phyloP scores from a whole-genome alignment of 2,797 vertebrate genomes.

The Euphonia xanthogaster region DNA sequence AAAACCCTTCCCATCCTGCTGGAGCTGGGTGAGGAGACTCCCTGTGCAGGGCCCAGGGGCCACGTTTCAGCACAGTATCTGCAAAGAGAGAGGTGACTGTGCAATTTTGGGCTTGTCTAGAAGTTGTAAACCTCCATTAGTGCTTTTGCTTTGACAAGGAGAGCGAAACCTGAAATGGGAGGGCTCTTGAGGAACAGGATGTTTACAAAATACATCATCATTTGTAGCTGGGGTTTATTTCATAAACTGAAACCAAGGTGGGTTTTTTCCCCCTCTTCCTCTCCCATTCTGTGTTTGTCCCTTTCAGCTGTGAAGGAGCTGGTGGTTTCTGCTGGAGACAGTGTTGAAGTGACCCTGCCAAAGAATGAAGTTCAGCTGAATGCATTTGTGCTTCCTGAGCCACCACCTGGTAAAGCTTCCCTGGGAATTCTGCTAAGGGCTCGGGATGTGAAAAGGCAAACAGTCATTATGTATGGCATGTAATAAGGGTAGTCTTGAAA shows the following conservation, averaged over 20 bases:
- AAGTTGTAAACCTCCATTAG: background rate
- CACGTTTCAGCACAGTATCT: background rate
- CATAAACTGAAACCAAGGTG: background rate
- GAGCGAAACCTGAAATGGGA: background rate
- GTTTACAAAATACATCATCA: background rate
- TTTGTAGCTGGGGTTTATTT: background rate
- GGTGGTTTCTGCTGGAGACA: constrained; percentile 93
- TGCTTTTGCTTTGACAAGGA: background rate
- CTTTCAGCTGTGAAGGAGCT: constrained; percentile 81
- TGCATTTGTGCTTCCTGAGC: constrained; percentile 87
- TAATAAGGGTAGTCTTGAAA: background rate
- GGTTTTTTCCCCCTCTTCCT: background rate
- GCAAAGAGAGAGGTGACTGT: background rate
- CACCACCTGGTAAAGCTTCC: constrained; percentile 77
- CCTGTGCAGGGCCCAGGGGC: background rate
- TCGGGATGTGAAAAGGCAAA: background rate
- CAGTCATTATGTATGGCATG: background rate
- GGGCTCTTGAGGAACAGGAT: background rate
- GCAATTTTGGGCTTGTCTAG: background rate
- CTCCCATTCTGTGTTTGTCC: background rate
- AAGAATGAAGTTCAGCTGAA: constrained; percentile 89
- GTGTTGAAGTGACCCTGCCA: constrained; percentile 91
- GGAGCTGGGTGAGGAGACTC: background rate
- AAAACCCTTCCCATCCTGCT: background rate
- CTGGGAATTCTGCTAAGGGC: background rate